A percentile compares a stretch with the other conserved stretches of the same genome.
These are phyloP conservation scores for Delia radicum DNA, from an alignment of 1,140 invertebrate species.

Conservation along the genomic window DNA sequence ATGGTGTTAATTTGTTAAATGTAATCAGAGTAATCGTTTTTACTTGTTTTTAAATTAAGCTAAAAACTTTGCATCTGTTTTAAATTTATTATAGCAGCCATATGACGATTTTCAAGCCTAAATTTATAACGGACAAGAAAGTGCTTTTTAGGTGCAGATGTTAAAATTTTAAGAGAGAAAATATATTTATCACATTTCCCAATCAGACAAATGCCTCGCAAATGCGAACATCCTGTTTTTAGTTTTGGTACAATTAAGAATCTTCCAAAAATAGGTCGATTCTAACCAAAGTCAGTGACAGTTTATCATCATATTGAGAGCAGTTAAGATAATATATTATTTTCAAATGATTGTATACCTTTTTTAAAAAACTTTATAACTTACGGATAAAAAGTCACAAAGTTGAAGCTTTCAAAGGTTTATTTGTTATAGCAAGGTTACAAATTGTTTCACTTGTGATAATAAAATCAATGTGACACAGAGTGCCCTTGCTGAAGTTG, in stretches of 20 bases:
- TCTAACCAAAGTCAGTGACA: constrained; percentile 23
- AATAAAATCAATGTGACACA: constrained; percentile 27
- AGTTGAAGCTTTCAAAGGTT: background rate
- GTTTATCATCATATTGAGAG: constrained; percentile 7
- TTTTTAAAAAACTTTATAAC: background rate
- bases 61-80: constrained; percentile 15
- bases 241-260: constrained; percentile 8
- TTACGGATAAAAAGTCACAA: background rate
- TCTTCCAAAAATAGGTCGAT: constrained; percentile 22
- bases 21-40: constrained; percentile 4
- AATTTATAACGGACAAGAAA: constrained; percentile 2
- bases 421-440: constrained; percentile 29
- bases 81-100: background rate
- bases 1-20: background rate
- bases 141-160: constrained; percentile 11
- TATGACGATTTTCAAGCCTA: constrained; percentile 15
- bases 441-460: constrained; percentile 29
- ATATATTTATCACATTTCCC: background rate
- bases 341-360: background rate
- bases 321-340: background rate
- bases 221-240: constrained; percentile 24
- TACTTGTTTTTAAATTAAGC: background rate
- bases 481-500: constrained; percentile 28
- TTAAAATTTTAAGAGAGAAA: background rate
- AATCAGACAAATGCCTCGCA: constrained; percentile 27